phyloP scores from a whole-genome alignment of 2,888 invertebrate species.

The Agrotis exclamationis region DNA sequence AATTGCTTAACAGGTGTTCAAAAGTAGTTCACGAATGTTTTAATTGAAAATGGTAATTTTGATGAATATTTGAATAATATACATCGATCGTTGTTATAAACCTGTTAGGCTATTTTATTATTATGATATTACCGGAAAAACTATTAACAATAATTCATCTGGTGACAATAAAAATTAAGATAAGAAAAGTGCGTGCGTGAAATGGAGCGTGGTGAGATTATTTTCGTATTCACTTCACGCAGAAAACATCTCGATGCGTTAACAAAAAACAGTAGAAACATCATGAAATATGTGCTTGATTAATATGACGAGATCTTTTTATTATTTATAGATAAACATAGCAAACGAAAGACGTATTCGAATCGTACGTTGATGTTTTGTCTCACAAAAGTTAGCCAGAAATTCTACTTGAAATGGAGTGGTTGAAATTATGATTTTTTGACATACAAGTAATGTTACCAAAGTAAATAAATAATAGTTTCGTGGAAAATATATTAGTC shows the following conservation, averaged over 20 bases:
- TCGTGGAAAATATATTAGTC: not conserved
- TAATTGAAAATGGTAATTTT: not conserved
- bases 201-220: not conserved
- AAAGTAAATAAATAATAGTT: not conserved
- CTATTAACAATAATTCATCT: fast-evolving
- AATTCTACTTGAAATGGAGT: slow-evolving; percentile 16
- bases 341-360: no score
- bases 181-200: not conserved
- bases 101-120: not conserved
- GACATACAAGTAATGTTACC: slow-evolving; percentile 32
- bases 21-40: not conserved
- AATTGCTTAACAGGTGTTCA: not conserved
- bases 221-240: not conserved
- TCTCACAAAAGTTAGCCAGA: no score
- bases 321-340: no score
- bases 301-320: no score
- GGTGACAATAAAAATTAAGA: no score
- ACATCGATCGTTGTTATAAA: no score
- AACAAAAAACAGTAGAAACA: not conserved
- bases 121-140: not conserved
- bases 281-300: no score
- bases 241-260: not conserved
- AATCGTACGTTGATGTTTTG: no score
- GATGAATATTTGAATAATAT: not conserved
- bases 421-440: slow-evolving; percentile 31